A percentile compares a stretch with the other conserved stretches of the same genome.
These are phyloP conservation scores for Microctenopoma lineatum DNA, from an alignment of 2,797 vertebrate species.

Conservation along the genomic window DNA sequence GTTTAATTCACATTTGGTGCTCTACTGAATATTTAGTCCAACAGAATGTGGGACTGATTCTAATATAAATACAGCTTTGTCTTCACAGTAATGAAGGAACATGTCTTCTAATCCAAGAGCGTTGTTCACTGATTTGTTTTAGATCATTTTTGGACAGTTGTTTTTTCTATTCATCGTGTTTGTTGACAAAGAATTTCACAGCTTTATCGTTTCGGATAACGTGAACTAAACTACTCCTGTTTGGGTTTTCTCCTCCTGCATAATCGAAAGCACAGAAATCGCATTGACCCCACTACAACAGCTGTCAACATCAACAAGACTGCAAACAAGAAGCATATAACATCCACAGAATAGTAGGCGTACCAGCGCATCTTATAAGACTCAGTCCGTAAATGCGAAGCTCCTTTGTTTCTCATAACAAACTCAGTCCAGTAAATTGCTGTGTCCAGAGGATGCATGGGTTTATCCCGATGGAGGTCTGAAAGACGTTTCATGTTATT, in stretches of 20 bases:
- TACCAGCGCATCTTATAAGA: conserved; percentile 82
- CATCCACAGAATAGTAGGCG: conserved; percentile 78
- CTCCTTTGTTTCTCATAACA: conserved; percentile 81
- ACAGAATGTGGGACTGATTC: background rate
- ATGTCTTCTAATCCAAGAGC: too few relatives aligned
- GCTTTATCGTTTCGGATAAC: background rate
- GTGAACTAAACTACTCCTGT: conserved; percentile 60
- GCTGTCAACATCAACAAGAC: conserved; percentile 43
- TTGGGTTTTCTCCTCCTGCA: conserved; percentile 75
- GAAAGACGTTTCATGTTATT: conserved; percentile 77
- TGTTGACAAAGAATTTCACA: background rate
- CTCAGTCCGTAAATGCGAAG: conserved; percentile 76
- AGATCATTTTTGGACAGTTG: background rate
- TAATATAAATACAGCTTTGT: background rate
- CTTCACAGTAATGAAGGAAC: too few relatives aligned
- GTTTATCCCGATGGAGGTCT: conserved; percentile 74
- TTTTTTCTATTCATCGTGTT: background rate
- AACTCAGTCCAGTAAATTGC: conserved; percentile 82
- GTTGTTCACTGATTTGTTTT: too few relatives aligned
- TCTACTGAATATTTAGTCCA: too few relatives aligned
- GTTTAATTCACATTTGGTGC: background rate
- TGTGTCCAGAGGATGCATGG: conserved; percentile 66
- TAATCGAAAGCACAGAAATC: conserved; percentile 63
- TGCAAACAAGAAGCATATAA: conserved; percentile 57
- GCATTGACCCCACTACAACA: conserved; percentile 39